Conservation (phyloP, 2,888 invertebrate species). For the Sinopyrophorus schimmeli region DNA sequence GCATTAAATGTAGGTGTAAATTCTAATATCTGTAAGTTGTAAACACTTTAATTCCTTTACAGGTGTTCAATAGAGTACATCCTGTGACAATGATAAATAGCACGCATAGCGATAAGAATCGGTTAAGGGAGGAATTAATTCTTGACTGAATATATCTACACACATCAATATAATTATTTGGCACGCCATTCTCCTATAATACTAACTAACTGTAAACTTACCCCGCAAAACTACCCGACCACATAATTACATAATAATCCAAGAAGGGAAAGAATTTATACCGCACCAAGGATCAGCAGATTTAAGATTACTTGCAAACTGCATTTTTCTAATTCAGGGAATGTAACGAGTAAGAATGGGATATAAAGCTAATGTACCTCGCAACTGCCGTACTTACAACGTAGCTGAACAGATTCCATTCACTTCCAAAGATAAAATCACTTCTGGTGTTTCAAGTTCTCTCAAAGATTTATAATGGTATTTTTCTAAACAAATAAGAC, state of each 20-base stretch:
- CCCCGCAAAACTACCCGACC: constrained; percentile 7
- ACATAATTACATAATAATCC: constrained; percentile 14
- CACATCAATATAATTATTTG: constrained; percentile 17
- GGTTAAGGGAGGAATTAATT: constrained; percentile 4
- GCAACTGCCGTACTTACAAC: not conserved
- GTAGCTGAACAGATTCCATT: too few species aligned
- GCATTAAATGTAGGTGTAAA: too few species aligned
- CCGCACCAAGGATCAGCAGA: constrained; percentile 10
- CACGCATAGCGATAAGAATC: constrained; percentile 7
- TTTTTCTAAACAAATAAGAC: too few species aligned
- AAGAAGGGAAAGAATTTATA: constrained; percentile 7
- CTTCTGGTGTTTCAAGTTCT: too few species aligned
- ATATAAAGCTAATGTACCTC: constrained; percentile 8
- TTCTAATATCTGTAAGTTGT: too few species aligned
- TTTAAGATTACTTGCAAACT: constrained; percentile 19
- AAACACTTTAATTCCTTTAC: too few species aligned
- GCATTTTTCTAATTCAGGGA: constrained; percentile 9
- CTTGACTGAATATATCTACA: constrained; percentile 12
- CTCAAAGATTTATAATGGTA: too few species aligned
- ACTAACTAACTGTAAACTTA: constrained; percentile 9
- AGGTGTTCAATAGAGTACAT: not conserved
- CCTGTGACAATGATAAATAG: constrained; percentile 10
- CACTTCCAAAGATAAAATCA: too few species aligned
- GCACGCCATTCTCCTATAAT: constrained; percentile 9
- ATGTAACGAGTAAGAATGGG: constrained; percentile 5